Evolutionary conservation across 2,888 invertebrate species (phyloP).

Genomic region (Pantelozetes paolii): DNA sequence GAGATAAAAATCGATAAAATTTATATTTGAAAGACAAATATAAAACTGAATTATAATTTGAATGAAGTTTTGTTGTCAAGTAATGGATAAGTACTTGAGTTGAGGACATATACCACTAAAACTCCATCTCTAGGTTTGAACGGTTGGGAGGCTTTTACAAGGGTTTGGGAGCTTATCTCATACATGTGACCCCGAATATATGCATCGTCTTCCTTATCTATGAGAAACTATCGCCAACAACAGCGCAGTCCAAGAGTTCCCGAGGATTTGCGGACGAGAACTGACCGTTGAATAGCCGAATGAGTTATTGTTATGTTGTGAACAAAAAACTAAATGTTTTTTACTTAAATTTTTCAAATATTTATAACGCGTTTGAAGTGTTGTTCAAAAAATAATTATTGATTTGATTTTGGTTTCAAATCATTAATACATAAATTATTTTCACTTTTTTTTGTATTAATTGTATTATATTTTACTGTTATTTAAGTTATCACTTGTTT

Average conservation of each 20-base stretch:
- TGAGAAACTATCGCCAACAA: slow-evolving; percentile 63
- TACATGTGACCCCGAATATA: slow-evolving; percentile 96
- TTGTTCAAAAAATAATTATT: background rate
- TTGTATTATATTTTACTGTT: background rate
- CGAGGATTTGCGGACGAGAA: background rate
- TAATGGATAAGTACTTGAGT: background rate
- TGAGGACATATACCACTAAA: background rate
- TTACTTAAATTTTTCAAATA: background rate
- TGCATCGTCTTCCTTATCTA: slow-evolving; percentile 97
- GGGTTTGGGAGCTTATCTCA: slow-evolving; percentile 87
- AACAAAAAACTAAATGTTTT: background rate
- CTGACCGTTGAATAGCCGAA: background rate
- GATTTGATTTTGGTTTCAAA: background rate
- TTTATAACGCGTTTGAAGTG: background rate
- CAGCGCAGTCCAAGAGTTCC: slow-evolving; percentile 14
- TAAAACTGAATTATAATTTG: background rate
- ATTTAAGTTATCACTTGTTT: background rate
- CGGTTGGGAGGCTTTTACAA: slow-evolving; percentile 89
- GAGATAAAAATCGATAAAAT: background rate
- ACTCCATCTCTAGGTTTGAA: slow-evolving; percentile 57
- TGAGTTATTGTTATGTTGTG: background rate
- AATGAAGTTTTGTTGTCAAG: background rate
- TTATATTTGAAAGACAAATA: background rate
- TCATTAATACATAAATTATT: slow-evolving; percentile 4
- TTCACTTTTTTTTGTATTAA: background rate